phyloP scores from a whole-genome alignment of 1,140 invertebrate species.

The Phocides pigmalion region DNA sequence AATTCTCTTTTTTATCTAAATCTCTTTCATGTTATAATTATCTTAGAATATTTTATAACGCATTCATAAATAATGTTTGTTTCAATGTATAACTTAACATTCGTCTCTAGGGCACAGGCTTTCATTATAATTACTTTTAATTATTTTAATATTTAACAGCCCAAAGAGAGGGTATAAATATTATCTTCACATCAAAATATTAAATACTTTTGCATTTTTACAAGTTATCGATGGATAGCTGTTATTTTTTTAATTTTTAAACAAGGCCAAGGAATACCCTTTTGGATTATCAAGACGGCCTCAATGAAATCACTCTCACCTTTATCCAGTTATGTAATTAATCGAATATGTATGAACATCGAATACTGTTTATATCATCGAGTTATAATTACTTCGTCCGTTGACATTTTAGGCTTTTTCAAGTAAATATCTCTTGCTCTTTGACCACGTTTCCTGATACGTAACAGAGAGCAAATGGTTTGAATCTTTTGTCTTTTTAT shows the following conservation, averaged over 20 bases:
- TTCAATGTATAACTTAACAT: too few relatives aligned
- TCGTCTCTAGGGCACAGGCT: too few relatives aligned
- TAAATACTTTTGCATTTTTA: not conserved
- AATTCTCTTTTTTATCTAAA: too few relatives aligned
- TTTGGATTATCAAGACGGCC: conserved; percentile 35
- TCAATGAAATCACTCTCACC: conserved; percentile 23
- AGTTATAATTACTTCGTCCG: conserved; percentile 10
- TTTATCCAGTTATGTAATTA: conserved; percentile 21
- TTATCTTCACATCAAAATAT: too few relatives aligned
- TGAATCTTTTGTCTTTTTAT: too few relatives aligned
- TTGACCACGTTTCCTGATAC: not conserved
- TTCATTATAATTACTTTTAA: too few relatives aligned
- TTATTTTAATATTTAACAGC: too few relatives aligned
- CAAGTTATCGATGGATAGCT: not conserved
- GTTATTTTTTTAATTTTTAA: conserved; percentile 6
- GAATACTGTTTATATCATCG: conserved; percentile 7
- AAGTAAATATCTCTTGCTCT: not conserved
- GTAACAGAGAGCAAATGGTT: too few relatives aligned
- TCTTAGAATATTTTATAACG: too few relatives aligned
- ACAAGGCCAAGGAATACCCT: conserved; percentile 18
- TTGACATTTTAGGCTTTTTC: conserved; percentile 1
- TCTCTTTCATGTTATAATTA: too few relatives aligned
- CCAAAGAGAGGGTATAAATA: too few relatives aligned
- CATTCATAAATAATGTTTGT: too few relatives aligned
- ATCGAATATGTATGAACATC: not conserved